A percentile compares a stretch with the other conserved stretches of the same genome.
Conservation (phyloP, 2,888 invertebrate species). For the Lycocerus yunnanus region DNA sequence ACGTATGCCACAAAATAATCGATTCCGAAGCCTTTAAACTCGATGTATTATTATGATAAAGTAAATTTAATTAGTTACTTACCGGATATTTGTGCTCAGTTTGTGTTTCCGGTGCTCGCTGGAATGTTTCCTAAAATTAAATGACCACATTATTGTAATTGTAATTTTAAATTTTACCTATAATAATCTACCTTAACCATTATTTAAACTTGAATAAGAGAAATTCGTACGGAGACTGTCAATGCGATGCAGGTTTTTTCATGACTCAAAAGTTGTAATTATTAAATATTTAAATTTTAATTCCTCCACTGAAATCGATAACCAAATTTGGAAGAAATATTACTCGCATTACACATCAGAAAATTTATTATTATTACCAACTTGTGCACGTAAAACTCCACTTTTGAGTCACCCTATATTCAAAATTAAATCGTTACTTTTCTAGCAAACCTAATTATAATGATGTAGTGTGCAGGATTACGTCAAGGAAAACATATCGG, state of each 20-base stretch:
- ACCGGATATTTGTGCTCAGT: conserved; percentile 55
- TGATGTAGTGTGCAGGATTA: neutral
- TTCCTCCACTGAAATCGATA: neutral
- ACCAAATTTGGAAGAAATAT: neutral
- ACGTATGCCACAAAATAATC: neutral
- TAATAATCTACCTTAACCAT: neutral
- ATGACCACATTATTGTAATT: conserved; percentile 1
- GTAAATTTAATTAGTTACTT: conserved; percentile 38
- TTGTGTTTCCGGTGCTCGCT: conserved; percentile 54
- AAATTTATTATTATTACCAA: neutral
- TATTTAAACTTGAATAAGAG: neutral
- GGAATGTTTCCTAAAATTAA: conserved; percentile 54
- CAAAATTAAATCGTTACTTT: neutral
- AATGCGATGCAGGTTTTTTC: neutral
- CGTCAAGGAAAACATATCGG: neutral
- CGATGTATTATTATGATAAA: neutral
- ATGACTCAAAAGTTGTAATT: conserved; percentile 1
- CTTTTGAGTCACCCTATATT: neutral
- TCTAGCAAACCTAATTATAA: neutral
- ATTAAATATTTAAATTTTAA: conserved; percentile 2
- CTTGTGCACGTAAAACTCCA: neutral
- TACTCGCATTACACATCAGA: neutral
- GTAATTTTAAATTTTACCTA: neutral
- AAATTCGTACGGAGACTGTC: neutral
- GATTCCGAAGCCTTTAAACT: neutral